These are phyloP conservation scores for Punctoribates punctum DNA, from an alignment of 2,888 invertebrate species.

Conservation along the genomic window DNA sequence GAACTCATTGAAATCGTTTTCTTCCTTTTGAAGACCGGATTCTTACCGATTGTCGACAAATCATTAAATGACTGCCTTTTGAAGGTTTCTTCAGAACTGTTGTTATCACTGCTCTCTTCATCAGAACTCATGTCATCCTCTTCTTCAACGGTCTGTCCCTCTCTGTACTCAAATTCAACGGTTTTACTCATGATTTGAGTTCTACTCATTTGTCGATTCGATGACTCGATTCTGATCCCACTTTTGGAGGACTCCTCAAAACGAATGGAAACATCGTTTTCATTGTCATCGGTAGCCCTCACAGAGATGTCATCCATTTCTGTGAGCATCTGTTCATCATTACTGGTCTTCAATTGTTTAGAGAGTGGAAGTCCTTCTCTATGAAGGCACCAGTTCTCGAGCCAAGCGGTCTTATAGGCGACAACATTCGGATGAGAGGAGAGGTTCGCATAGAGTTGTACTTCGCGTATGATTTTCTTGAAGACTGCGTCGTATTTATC, in stretches of 20 bases:
- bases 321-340: not conserved
- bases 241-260: slow-evolving; percentile 29
- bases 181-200: not conserved
- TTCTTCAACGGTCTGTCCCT: not conserved
- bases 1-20: slow-evolving; percentile 22
- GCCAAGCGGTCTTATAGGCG: slow-evolving; percentile 77
- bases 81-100: not conserved
- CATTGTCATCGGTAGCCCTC: not conserved
- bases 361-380: slow-evolving; percentile 3
- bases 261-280: slow-evolving; percentile 21
- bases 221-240: slow-evolving; percentile 4
- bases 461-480: slow-evolving; percentile 63
- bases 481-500: slow-evolving; percentile 50
- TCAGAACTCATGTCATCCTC: not conserved
- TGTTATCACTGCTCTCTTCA: not conserved
- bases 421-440: slow-evolving; percentile 72
- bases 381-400: slow-evolving; percentile 57
- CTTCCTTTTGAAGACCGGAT: not conserved
- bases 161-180: not conserved
- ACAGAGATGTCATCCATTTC: not conserved
- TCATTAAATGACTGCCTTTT: slow-evolving; percentile 11
- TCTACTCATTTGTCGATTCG: not conserved
- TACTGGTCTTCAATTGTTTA: slow-evolving; percentile 10
- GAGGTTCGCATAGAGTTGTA: slow-evolving; percentile 71
- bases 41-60: not conserved